Percentiles rank a stretch among this genome's conserved stretches.
Evolutionary conservation across 2,797 vertebrate genomes (phyloP).

Genomic region (Micropoecilia bifurca): DNA sequence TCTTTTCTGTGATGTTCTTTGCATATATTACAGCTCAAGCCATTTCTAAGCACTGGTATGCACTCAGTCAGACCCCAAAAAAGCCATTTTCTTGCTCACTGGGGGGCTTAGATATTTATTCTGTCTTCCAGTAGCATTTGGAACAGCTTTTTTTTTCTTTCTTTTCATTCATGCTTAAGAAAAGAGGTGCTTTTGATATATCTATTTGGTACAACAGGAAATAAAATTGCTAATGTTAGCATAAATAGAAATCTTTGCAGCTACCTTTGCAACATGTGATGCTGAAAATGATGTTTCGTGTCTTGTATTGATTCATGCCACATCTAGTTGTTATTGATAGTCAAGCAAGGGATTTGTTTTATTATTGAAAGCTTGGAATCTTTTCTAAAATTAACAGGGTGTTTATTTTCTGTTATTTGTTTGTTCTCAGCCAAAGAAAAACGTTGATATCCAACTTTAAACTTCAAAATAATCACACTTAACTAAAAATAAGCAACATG

Average conservation of each 20-base stretch:
- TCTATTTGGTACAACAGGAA: not conserved
- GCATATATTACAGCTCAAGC: constrained; percentile 38
- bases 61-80: constrained; percentile 38
- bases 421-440: constrained; percentile 61
- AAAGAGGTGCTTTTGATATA: constrained; percentile 15
- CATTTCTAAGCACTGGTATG: constrained; percentile 23
- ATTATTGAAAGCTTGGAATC: constrained; percentile 49
- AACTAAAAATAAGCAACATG: not conserved
- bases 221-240: not conserved
- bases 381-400: constrained; percentile 32
- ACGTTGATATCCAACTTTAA: not conserved
- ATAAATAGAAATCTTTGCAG: not conserved
- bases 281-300: not conserved
- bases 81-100: constrained; percentile 58
- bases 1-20: constrained; percentile 43
- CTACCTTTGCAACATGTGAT: not conserved
- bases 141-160: constrained; percentile 7
- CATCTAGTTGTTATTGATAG: constrained; percentile 13
- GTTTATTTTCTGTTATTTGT: constrained; percentile 39
- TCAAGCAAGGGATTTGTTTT: constrained; percentile 27
- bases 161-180: constrained; percentile 34
- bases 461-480: not conserved
- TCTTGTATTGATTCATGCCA: not conserved
- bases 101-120: constrained; percentile 40
- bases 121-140: constrained; percentile 39